A percentile compares a stretch with the other conserved stretches of the same genome.
phyloP scores from a whole-genome alignment of 2,113 vertebrate genomes.

The Rhinogobius similis region DNA sequence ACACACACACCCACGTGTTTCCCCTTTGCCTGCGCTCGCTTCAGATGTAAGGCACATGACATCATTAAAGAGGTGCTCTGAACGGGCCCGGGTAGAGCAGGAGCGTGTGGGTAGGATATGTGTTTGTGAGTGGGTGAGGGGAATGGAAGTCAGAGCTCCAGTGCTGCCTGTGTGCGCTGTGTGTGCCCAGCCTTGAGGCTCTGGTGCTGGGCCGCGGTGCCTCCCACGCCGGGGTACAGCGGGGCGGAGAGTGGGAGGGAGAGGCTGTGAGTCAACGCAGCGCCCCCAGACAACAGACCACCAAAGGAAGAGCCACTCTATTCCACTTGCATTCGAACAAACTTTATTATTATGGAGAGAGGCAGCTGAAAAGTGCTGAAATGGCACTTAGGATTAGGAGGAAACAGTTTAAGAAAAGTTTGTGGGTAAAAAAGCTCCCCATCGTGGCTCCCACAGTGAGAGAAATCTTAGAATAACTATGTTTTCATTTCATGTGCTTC shows the following conservation, averaged over 20 bases:
- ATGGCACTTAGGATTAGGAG: slow-evolving; percentile 3
- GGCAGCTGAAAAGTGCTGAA: slow-evolving; percentile 1
- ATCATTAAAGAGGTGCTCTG: slow-evolving; percentile 69
- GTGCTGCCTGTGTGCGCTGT: slow-evolving; percentile 40
- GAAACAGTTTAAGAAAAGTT: slow-evolving; percentile 6
- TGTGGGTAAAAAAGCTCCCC: not conserved
- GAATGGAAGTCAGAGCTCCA: slow-evolving; percentile 65
- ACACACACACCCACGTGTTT: slow-evolving; percentile 68
- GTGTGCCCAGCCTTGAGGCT: slow-evolving; percentile 68
- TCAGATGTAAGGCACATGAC: slow-evolving; percentile 71
- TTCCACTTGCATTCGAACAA: slow-evolving; percentile 36
- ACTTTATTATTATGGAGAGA: slow-evolving; percentile 23
- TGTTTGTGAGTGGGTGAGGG: slow-evolving; percentile 62
- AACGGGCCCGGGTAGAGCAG: slow-evolving; percentile 49
- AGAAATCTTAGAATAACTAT: slow-evolving; percentile 8
- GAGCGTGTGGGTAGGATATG: slow-evolving; percentile 47
- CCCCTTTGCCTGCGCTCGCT: slow-evolving; percentile 50
- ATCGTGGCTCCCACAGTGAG: not conserved
- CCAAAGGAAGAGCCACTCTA: slow-evolving; percentile 33
- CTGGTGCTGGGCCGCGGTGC: slow-evolving; percentile 66
- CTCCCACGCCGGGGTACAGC: slow-evolving; percentile 69
- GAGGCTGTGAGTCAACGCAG: slow-evolving; percentile 64
- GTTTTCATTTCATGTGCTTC: not conserved
- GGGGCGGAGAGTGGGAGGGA: slow-evolving; percentile 67
- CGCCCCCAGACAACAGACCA: slow-evolving; percentile 55